Evolutionary conservation across 2,113 vertebrate genomes (phyloP).

Genomic region (Chascanopsetta lugubris): DNA sequence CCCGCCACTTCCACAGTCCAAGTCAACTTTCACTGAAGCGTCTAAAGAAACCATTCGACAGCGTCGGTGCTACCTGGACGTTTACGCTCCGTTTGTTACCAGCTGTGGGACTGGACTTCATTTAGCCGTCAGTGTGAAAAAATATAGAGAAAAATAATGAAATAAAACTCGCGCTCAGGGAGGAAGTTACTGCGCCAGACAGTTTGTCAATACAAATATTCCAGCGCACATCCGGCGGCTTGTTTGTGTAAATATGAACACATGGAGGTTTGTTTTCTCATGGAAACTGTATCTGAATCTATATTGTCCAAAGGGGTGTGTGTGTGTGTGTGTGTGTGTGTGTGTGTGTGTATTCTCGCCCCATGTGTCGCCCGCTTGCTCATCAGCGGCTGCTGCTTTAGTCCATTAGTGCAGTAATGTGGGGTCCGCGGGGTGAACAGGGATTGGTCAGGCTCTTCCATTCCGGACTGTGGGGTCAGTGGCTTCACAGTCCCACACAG

Average conservation of each 20-base stretch:
- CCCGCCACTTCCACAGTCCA: background rate
- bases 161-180: constrained; percentile 6
- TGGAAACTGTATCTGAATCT: background rate
- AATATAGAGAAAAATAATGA: background rate
- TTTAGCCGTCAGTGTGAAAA: constrained; percentile 24
- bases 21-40: constrained; percentile 35
- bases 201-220: constrained; percentile 40
- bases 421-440: constrained; percentile 41
- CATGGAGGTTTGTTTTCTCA: background rate
- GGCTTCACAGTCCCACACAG: constrained; percentile 56
- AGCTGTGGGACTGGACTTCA: constrained; percentile 22
- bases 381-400: constrained; percentile 41
- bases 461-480: constrained; percentile 54
- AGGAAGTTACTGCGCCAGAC: constrained; percentile 12
- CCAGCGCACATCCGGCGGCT: constrained; percentile 6
- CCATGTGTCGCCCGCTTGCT: constrained; percentile 27
- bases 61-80: background rate
- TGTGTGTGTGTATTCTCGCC: background rate
- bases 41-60: background rate
- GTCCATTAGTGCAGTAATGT: constrained; percentile 58
- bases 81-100: constrained; percentile 4
- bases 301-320: background rate
- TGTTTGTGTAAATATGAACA: background rate
- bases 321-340: constrained; percentile 1
- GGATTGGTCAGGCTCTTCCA: constrained; percentile 46